Evolutionary conservation across 2,113 vertebrate genomes (phyloP).

Genomic region (Acinonyx jubatus): DNA sequence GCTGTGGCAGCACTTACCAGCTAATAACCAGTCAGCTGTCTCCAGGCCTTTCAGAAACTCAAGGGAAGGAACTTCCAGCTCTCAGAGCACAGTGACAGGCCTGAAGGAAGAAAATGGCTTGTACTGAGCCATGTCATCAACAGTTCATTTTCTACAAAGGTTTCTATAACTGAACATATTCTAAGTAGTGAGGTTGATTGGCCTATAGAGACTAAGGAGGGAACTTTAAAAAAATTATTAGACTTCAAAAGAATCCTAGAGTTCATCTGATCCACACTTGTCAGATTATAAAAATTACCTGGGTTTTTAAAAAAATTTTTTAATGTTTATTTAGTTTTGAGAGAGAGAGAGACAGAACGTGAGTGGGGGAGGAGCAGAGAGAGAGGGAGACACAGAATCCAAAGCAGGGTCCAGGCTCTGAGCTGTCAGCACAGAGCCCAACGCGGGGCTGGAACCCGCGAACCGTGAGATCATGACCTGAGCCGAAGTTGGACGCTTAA

Average conservation of each 20-base stretch:
- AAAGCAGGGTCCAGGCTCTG: no score
- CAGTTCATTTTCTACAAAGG: background rate
- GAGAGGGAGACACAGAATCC: no score
- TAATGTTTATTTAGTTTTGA: no score
- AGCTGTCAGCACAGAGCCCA: no score
- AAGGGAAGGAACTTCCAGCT: conserved; percentile 15
- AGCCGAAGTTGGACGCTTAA: no score
- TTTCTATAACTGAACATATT: background rate
- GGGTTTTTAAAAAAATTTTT: background rate
- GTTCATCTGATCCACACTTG: background rate
- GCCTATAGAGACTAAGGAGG: background rate
- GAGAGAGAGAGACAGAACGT: no score
- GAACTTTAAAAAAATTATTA: conserved; percentile 1
- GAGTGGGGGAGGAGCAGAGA: no score
- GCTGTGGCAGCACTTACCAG: no score
- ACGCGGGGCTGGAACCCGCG: no score
- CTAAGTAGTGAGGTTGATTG: background rate
- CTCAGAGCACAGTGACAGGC: background rate
- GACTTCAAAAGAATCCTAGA: background rate
- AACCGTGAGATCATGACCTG: no score
- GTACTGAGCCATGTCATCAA: background rate
- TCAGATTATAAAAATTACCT: conserved; percentile 3
- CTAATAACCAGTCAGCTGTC: no score
- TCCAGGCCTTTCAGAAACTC: background rate
- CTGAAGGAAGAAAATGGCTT: background rate